Conservation (phyloP, 2,113 vertebrate genomes). For the Gasterosteus aculeatus region DNA sequence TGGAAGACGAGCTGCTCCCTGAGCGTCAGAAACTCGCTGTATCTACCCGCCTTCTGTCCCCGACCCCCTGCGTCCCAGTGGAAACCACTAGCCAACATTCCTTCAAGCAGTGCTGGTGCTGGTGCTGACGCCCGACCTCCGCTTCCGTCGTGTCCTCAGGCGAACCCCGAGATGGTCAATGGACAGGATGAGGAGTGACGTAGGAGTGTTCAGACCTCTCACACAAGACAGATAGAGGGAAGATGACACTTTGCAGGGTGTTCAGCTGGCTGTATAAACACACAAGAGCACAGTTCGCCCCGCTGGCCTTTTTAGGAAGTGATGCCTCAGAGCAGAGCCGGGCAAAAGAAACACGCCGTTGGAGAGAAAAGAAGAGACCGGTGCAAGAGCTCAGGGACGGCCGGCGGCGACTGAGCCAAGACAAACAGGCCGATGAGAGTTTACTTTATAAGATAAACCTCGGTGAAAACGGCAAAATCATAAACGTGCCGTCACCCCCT, state of each 20-base stretch:
- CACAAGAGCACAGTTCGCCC: slow-evolving; percentile 48
- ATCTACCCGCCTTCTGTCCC: slow-evolving; percentile 43
- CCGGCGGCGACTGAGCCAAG: slow-evolving; percentile 14
- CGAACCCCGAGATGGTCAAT: slow-evolving; percentile 46
- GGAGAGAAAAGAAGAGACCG: slow-evolving; percentile 15
- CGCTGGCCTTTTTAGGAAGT: slow-evolving; percentile 75
- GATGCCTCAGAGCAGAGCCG: slow-evolving; percentile 43
- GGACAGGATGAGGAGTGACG: slow-evolving; percentile 15
- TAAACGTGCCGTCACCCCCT: slow-evolving; percentile 11
- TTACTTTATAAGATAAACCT: slow-evolving; percentile 10
- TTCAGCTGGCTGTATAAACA: slow-evolving; percentile 66
- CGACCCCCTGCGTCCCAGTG: slow-evolving; percentile 27
- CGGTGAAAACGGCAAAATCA: slow-evolving; percentile 16
- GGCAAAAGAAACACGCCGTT: background rate
- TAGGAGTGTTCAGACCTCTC: slow-evolving; percentile 21
- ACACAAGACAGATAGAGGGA: slow-evolving; percentile 40
- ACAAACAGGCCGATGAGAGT: slow-evolving; percentile 44
- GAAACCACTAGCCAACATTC: slow-evolving; percentile 52
- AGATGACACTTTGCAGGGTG: slow-evolving; percentile 43
- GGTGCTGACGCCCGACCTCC: slow-evolving; percentile 19
- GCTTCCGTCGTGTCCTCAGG: slow-evolving; percentile 47
- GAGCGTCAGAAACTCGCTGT: slow-evolving; percentile 23
- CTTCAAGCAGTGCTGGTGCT: slow-evolving; percentile 26
- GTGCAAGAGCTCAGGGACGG: slow-evolving; percentile 21
- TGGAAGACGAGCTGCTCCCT: slow-evolving; percentile 23